These are phyloP conservation scores for Macaria notata DNA, from an alignment of 2,888 invertebrate species.

Conservation along the genomic window DNA sequence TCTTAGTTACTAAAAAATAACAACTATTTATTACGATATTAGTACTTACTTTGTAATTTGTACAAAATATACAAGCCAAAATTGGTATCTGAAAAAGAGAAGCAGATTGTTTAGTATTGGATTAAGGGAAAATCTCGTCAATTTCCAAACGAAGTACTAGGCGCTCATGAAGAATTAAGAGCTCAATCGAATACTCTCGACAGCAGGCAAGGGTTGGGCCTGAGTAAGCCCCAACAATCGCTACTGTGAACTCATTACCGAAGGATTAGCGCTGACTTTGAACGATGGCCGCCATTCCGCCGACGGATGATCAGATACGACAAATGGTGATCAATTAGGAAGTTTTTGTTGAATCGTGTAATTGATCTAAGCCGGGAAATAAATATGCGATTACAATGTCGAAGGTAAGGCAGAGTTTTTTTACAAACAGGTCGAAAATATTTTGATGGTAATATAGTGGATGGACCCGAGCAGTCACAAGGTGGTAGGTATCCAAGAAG, in stretches of 20 bases:
- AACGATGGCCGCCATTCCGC: conserved; percentile 61
- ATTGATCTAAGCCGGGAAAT: conserved; percentile 2
- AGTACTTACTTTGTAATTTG: no score
- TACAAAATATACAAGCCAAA: no score
- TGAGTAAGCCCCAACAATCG: conserved; percentile 59
- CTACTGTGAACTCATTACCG: conserved; percentile 74
- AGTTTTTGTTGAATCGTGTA: conserved; percentile 32
- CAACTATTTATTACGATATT: no score
- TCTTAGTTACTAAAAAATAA: no score
- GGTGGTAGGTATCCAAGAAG: no score
- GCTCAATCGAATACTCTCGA: conserved; percentile 13
- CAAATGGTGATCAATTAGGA: conserved; percentile 58
- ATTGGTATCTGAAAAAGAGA: background rate
- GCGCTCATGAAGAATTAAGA: conserved; percentile 18
- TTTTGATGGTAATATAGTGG: no score
- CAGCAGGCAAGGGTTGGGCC: conserved; percentile 37
- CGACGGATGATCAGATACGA: conserved; percentile 52
- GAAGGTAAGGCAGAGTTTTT: no score
- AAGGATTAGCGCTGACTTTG: conserved; percentile 74
- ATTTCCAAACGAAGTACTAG: conserved; percentile 9
- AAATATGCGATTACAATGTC: background rate
- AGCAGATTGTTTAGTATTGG: background rate
- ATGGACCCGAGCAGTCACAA: no score
- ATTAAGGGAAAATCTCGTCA: conserved; percentile 1
- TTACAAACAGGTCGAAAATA: no score